Conservation (phyloP, 2,797 vertebrate species). For the Sphenopsis melanotis region DNA sequence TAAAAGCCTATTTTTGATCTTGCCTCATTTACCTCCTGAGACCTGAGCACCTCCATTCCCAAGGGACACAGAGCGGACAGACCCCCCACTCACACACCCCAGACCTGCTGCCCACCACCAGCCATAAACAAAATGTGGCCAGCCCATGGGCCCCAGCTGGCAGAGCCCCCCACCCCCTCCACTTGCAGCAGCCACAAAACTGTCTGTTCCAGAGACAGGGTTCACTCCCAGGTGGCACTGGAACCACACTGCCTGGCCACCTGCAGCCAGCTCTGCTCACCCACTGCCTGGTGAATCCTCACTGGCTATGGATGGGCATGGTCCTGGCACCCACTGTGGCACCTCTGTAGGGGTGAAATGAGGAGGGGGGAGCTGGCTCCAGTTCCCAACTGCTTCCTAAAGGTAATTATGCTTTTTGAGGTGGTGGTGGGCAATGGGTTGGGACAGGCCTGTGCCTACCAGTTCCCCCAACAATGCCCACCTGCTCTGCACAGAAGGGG, state of each 20-base stretch:
- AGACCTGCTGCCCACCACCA: neutral
- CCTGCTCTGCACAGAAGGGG: neutral
- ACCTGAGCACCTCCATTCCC: neutral
- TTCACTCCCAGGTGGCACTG: neutral
- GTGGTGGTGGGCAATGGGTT: neutral
- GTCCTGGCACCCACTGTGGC: neutral
- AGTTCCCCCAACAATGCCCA: neutral
- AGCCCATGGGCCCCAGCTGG: neutral
- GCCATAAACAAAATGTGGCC: neutral
- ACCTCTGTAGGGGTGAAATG: neutral
- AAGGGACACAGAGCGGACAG: neutral
- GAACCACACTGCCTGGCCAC: neutral
- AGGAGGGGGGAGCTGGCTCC: neutral
- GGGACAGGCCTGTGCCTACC: neutral
- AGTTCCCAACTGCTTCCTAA: neutral
- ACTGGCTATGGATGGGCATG: neutral
- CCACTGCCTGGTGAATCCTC: neutral
- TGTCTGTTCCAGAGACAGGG: neutral
- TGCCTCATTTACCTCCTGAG: rapidly evolving
- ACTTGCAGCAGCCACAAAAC: neutral
- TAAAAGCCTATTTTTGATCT: neutral
- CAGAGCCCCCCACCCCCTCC: neutral
- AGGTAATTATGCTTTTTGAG: neutral
- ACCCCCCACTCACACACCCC: rapidly evolving
- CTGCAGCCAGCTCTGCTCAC: neutral